phyloP scores from a whole-genome alignment of 2,888 invertebrate genomes.

The Cheilosia vernalis region DNA sequence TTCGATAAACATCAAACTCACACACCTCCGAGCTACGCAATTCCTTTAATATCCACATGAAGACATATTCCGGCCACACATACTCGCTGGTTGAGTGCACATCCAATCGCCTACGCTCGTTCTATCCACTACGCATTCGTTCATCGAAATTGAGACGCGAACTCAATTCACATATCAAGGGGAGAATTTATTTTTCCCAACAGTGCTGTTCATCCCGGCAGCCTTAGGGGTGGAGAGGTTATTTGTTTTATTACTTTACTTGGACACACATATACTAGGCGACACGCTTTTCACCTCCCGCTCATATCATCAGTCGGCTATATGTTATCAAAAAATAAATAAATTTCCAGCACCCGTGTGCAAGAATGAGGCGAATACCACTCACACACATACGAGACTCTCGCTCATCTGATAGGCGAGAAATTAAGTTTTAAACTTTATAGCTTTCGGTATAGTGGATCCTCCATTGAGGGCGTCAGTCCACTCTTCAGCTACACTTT shows the following conservation, averaged over 20 bases:
- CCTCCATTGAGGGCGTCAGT: no score
- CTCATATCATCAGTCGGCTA: not conserved
- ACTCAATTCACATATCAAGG: constrained; percentile 36
- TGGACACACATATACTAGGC: no score
- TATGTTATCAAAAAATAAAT: constrained; percentile 25
- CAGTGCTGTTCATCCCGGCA: constrained; percentile 30
- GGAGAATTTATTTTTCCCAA: constrained; percentile 35
- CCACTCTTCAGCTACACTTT: constrained; percentile 20
- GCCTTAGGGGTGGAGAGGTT: constrained; percentile 34
- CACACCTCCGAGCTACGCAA: not conserved
- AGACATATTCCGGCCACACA: no score
- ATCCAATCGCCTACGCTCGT: not conserved
- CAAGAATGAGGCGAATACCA: constrained; percentile 15
- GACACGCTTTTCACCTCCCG: not conserved
- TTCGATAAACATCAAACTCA: constrained; percentile 19
- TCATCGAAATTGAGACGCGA: constrained; percentile 37
- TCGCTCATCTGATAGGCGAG: constrained; percentile 30
- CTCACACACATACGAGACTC: constrained; percentile 20
- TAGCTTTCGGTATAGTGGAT: constrained; percentile 4
- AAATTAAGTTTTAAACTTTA: constrained; percentile 62
- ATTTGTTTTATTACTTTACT: constrained; percentile 22
- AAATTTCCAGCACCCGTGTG: no score
- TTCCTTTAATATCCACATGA: not conserved
- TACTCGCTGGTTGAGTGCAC: not conserved
- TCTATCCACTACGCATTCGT: not conserved